Evolutionary conservation across 2,888 invertebrate species (phyloP), one percentile per base, ranked within the genome.

Genomic region (Rhagonycha lutea): DNA sequence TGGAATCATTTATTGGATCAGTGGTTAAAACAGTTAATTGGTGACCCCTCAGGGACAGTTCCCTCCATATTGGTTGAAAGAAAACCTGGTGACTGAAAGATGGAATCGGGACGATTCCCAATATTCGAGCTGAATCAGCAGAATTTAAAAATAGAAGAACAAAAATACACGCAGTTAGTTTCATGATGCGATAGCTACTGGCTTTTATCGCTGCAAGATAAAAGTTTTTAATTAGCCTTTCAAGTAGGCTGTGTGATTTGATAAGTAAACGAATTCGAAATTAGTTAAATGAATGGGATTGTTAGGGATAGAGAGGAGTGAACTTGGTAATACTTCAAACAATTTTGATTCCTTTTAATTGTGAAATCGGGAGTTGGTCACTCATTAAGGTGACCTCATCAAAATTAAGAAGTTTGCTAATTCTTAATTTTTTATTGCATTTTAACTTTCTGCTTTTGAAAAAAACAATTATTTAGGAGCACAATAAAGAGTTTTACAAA

Each of bases 31-130:
- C 83, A 0, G 89, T 87, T 0, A 91, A 75, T 69, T 90, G 83
- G 77, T 91, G 90, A 8, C 90, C 90, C 73, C 87, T 84, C 32
- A 84, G 80, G 0, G 87, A 86, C 14, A 91, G 80, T 68, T 88
- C 88, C n/a, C 85, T 82, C 81, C 88, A 87, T 28, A 91, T 81
- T 11, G 87, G 86, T 62, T 86, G 86, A 81, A 86, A 89, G 0
- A 89, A 86, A 0, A 87, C 81, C 82, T 90, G 90, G 78, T 90
- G 90, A 79, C 90, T 90, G 72, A 86, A 86, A 3, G 89, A 88
- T 2, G 90, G 87, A 4, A 86, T 84, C 12, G 88, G 84, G 61
- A 88, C 84, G 0, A 89, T 81, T 0, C 85, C 87, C 63, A 90
- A 81, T 70, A 90, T 89, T 79, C 84, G 84, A 2, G 87, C 87